Percentiles rank a stretch among this genome's conserved stretches.
phyloP scores from a whole-genome alignment of 2,113 vertebrate species.

The Colaptes auratus region DNA sequence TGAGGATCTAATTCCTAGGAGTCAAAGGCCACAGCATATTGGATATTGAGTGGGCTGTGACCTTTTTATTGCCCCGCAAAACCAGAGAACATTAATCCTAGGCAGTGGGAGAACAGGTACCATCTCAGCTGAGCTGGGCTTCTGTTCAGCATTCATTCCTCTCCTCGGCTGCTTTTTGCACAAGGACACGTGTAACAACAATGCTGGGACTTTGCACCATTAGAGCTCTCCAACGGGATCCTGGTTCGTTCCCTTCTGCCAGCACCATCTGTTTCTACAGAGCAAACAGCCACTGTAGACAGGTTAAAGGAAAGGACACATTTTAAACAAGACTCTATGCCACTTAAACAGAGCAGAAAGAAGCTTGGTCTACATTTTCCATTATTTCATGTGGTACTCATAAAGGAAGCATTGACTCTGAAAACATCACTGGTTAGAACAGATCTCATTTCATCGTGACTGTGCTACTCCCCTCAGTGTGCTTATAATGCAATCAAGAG shows the following conservation, averaged over 20 bases:
- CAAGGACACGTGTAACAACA: neutral
- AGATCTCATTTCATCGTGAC: neutral
- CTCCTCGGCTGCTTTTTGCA: neutral
- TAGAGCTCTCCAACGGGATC: neutral
- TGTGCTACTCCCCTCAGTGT: neutral
- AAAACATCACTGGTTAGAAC: neutral
- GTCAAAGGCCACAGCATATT: neutral
- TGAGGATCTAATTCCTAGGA: neutral
- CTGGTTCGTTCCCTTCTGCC: constrained; percentile 7
- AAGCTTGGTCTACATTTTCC: neutral
- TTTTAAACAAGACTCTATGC: neutral
- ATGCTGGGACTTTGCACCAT: neutral
- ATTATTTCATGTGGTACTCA: neutral
- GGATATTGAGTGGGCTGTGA: neutral
- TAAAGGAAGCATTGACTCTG: neutral
- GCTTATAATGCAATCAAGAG: neutral
- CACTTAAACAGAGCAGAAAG: neutral
- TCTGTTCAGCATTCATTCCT: neutral
- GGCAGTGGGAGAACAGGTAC: neutral
- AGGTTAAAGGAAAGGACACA: neutral
- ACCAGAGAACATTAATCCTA: neutral
- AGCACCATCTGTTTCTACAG: constrained; percentile 48
- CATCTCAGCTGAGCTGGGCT: neutral
- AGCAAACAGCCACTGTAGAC: neutral
- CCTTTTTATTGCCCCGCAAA: neutral